Conservation (phyloP, 1,140 invertebrate genomes). For the Psilanteris sp. region DNA sequence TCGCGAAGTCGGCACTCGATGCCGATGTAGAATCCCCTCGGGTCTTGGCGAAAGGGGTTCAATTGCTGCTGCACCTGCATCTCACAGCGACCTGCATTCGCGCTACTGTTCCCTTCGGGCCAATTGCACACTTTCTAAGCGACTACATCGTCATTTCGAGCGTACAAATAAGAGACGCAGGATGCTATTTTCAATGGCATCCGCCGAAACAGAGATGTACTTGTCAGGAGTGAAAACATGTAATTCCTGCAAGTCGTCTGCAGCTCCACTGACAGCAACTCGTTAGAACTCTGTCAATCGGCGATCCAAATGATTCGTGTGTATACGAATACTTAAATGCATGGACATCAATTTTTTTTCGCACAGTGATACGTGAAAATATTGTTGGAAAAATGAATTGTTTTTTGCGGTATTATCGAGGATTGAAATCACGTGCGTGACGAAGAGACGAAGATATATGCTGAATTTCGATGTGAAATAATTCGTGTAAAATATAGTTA, state of each 20-base stretch:
- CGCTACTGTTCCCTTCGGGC: constrained; percentile 64
- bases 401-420: too few species aligned
- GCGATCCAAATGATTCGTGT: neutral
- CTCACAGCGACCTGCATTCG: constrained; percentile 61
- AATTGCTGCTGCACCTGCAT: constrained; percentile 64
- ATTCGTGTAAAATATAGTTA: too few species aligned
- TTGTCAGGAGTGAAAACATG: constrained; percentile 56
- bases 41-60: constrained; percentile 64
- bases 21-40: constrained; percentile 56
- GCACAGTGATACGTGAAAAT: too few species aligned
- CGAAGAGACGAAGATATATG: too few species aligned
- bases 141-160: constrained; percentile 56
- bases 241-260: constrained; percentile 12
- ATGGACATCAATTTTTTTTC: too few species aligned
- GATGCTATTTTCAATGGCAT: constrained; percentile 53
- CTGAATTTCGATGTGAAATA: too few species aligned
- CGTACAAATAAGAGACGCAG: constrained; percentile 28
- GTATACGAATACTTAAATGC: neutral
- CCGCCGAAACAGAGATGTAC: constrained; percentile 52
- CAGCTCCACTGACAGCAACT: constrained; percentile 4
- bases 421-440: too few species aligned
- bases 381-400: too few species aligned
- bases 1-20: constrained; percentile 30
- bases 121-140: constrained; percentile 66
- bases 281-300: constrained; percentile 3